Evolutionary conservation across 2,888 invertebrate species (phyloP).

Genomic region (Volucella inflata): DNA sequence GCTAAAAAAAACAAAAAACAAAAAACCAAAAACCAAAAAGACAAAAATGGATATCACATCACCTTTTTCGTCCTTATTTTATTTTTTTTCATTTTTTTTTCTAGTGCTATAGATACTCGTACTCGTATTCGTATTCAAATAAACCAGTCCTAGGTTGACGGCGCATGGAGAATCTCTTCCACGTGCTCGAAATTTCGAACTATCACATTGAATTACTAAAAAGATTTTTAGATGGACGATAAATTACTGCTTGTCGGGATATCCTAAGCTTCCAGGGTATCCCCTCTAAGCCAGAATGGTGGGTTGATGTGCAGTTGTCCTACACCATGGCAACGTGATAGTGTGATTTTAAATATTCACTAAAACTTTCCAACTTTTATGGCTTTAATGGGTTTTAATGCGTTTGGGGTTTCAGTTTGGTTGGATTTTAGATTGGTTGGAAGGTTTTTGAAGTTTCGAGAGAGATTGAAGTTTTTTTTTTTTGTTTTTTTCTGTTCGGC

Average conservation of each 20-base stretch:
- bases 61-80: slow-evolving; percentile 32
- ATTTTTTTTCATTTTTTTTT: slow-evolving; percentile 48
- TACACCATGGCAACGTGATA: slow-evolving; percentile 56
- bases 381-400: slow-evolving; percentile 73
- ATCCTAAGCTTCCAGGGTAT: background rate
- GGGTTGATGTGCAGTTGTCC: slow-evolving; percentile 9
- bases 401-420: slow-evolving; percentile 47
- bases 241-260: slow-evolving; percentile 48
- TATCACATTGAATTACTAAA: slow-evolving; percentile 67
- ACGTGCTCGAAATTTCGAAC: slow-evolving; percentile 70
- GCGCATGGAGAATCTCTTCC: slow-evolving; percentile 30
- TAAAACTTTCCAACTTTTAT: slow-evolving; percentile 69
- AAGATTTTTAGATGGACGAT: slow-evolving; percentile 65
- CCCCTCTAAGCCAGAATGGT: slow-evolving; percentile 5
- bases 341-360: slow-evolving; percentile 73
- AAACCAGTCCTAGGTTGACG: slow-evolving; percentile 16
- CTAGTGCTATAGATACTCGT: slow-evolving; percentile 34
- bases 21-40: slow-evolving; percentile 35
- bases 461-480: slow-evolving; percentile 23
- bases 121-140: slow-evolving; percentile 9
- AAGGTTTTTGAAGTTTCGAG: slow-evolving; percentile 38
- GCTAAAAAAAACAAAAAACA: slow-evolving; percentile 19
- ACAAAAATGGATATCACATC: slow-evolving; percentile 32
- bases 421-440: background rate
- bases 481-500: too few relatives aligned